These are phyloP conservation scores for Biston betularia DNA, from an alignment of 2,888 invertebrate species.

Conservation along the genomic window DNA sequence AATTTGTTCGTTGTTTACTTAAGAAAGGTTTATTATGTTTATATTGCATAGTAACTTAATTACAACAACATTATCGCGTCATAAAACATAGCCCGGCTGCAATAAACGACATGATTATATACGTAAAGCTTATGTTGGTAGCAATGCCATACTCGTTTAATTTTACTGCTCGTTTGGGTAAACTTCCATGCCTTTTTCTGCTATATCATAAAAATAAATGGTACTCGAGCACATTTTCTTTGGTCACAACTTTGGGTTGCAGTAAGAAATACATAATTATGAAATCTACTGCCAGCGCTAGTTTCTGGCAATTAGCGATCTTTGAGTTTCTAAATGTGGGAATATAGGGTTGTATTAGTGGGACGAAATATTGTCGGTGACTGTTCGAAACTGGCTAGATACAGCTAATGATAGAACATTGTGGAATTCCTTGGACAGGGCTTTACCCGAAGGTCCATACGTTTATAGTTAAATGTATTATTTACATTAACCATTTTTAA, in stretches of 20 bases:
- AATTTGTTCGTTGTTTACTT: conserved; percentile 41
- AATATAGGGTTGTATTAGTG: no score
- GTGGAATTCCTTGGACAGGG: no score
- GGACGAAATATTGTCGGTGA: no score
- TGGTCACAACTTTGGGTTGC: neutral
- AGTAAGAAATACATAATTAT: neutral
- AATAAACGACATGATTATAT: conserved; percentile 18
- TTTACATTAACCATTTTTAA: no score
- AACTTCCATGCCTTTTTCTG: conserved; percentile 2
- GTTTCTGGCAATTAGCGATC: no score
- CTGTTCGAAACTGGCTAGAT: no score
- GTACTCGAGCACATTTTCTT: neutral
- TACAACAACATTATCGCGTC: conserved; percentile 14
- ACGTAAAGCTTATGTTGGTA: conserved; percentile 8
- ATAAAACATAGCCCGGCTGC: conserved; percentile 15
- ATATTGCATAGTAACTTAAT: conserved; percentile 24
- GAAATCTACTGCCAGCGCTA: no score
- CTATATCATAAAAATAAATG: neutral
- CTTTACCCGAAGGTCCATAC: no score
- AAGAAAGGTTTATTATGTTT: conserved; percentile 19
- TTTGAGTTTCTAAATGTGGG: no score
- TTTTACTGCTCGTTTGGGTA: conserved; percentile 25
- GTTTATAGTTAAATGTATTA: no score
- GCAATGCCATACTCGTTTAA: conserved; percentile 8
- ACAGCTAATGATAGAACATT: no score